Evolutionary conservation across 2,797 vertebrate species (phyloP).

Genomic region (Acridotheres tristis): DNA sequence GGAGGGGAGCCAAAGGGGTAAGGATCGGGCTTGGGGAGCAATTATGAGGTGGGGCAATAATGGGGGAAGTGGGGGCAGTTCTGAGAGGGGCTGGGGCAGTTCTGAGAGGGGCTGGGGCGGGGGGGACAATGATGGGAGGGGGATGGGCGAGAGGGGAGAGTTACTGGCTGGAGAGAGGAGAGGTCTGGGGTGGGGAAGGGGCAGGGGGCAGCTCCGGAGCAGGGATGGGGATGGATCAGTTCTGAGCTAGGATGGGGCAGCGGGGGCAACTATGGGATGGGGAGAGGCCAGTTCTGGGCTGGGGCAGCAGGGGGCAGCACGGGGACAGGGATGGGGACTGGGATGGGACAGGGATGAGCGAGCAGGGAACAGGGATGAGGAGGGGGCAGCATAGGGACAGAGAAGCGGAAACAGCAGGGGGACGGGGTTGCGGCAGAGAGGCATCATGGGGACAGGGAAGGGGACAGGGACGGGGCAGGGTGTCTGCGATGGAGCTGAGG

Average conservation of each 20-base stretch:
- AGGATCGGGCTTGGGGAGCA: background rate
- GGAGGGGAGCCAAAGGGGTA: background rate
- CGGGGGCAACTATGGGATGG: background rate
- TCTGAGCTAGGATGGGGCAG: background rate
- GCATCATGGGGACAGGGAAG: too few species aligned
- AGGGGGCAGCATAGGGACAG: background rate
- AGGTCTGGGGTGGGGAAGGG: background rate
- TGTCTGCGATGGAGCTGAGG: background rate
- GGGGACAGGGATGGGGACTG: background rate
- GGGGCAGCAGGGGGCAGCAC: constrained; percentile 41
- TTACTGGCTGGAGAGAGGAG: background rate
- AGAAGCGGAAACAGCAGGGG: too few species aligned
- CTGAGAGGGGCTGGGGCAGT: background rate
- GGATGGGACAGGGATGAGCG: background rate
- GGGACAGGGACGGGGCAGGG: background rate
- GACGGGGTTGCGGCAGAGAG: background rate
- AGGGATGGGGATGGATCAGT: background rate
- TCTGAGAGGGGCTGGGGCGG: too few species aligned
- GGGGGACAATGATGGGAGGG: background rate
- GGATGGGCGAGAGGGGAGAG: background rate
- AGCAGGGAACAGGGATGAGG: too few species aligned
- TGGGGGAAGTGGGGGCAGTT: background rate
- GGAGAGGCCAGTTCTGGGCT: background rate
- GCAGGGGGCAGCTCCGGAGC: too few species aligned
- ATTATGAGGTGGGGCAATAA: background rate